These are phyloP conservation scores for Platycercus adscitus DNA, from an alignment of 2,113 vertebrate genomes.

Conservation along the genomic window DNA sequence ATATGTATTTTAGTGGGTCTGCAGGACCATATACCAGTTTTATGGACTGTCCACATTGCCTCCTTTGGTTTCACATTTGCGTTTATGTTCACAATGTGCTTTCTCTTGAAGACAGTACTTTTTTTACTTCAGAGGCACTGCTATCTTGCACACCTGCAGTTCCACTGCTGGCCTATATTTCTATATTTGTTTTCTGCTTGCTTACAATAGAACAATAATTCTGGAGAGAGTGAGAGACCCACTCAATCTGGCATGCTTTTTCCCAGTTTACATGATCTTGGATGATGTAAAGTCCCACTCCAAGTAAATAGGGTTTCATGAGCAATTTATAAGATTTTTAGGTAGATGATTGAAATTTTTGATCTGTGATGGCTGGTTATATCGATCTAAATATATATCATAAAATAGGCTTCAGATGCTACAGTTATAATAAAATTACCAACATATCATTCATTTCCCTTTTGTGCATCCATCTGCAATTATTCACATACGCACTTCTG, in stretches of 20 bases:
- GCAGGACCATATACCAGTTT: neutral
- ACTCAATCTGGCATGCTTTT: neutral
- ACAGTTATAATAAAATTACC: neutral
- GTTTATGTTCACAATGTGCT: neutral
- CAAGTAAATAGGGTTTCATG: neutral
- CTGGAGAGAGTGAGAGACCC: neutral
- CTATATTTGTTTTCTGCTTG: neutral
- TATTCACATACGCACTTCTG: neutral
- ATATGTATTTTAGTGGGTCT: neutral
- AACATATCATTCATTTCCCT: neutral
- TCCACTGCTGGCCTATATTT: neutral
- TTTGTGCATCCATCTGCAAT: neutral
- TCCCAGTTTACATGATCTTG: neutral
- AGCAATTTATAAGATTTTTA: neutral
- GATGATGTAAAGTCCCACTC: too few relatives aligned
- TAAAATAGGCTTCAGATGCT: neutral
- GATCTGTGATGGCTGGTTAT: neutral
- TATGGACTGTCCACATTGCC: neutral
- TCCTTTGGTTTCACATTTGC: neutral
- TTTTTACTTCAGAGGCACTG: neutral
- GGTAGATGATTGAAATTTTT: neutral
- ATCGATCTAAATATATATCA: neutral
- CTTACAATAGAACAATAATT: neutral
- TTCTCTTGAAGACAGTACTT: neutral
- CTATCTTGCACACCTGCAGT: neutral